A percentile compares a stretch with the other conserved stretches of the same genome.
These are phyloP conservation scores for Peromyscus polionotus DNA, from an alignment of 2,113 vertebrate genomes.

Conservation along the genomic window DNA sequence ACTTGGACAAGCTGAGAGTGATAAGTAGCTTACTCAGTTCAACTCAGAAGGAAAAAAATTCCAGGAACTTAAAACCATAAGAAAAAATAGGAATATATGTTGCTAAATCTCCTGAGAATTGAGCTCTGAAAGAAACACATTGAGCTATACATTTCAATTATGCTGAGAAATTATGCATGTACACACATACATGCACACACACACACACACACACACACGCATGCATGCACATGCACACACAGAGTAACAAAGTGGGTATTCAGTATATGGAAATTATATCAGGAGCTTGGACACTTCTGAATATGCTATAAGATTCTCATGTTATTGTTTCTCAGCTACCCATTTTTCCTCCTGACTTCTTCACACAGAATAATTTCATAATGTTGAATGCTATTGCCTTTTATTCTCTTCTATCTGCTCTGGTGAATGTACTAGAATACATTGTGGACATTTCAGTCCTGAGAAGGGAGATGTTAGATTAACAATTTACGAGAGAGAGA, in stretches of 20 bases:
- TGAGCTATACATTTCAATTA: conserved; percentile 32
- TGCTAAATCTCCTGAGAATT: neutral
- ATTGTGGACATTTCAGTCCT: neutral
- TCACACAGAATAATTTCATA: neutral
- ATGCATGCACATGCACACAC: neutral
- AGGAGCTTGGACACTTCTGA: neutral
- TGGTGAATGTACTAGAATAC: neutral
- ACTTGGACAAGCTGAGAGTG: conserved; percentile 46
- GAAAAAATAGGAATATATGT: neutral
- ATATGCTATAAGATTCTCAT: neutral
- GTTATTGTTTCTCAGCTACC: neutral
- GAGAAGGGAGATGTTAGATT: neutral
- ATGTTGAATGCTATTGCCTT: neutral
- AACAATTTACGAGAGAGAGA: neutral
- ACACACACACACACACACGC: neutral
- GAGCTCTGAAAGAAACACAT: conserved; percentile 55
- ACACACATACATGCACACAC: neutral
- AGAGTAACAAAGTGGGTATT: conserved; percentile 1
- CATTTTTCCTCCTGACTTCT: neutral
- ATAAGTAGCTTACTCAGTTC: conserved; percentile 60
- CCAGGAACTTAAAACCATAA: conserved; percentile 48
- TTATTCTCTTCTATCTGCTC: neutral
- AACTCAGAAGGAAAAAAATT: conserved; percentile 70
- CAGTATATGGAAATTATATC: conserved; percentile 7
- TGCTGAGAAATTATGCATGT: conserved; percentile 2